Evolutionary conservation across 2,888 invertebrate species (phyloP).

Genomic region (Mythimna pallens): DNA sequence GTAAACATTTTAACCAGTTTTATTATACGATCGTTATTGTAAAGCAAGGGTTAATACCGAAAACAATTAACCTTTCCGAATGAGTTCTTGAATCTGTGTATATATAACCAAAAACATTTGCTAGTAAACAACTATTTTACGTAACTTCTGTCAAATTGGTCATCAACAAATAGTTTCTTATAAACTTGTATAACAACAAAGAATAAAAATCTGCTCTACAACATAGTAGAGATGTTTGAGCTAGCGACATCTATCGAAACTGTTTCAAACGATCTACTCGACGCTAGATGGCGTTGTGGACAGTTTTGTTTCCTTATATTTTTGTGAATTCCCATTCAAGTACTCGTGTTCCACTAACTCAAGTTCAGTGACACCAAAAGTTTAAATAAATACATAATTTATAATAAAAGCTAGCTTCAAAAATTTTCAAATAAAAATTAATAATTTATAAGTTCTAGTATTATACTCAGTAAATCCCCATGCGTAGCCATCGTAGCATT

Average conservation of each 20-base stretch:
- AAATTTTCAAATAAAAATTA: background rate
- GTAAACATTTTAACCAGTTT: background rate
- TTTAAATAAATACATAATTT: background rate
- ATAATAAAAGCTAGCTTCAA: background rate
- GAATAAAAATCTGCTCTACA: background rate
- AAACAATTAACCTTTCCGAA: background rate
- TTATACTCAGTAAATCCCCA: background rate
- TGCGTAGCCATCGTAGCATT: background rate
- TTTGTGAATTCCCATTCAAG: background rate
- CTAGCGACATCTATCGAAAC: conserved; percentile 81
- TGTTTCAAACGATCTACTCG: conserved; percentile 78
- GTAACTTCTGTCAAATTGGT: conserved; percentile 3
- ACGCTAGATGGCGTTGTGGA: conserved; percentile 84
- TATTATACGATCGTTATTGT: background rate
- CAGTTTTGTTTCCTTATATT: conserved; percentile 20
- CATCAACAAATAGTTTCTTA: background rate
- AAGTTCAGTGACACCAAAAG: background rate
- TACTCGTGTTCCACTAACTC: background rate
- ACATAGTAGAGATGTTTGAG: conserved; percentile 42
- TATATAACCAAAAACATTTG: background rate
- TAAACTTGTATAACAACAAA: conserved; percentile 5
- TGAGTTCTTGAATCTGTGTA: background rate
- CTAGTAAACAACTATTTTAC: conserved; percentile 6
- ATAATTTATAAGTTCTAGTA: no score
- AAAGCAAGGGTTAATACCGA: background rate